Conservation (phyloP, 2,113 vertebrate genomes). For the Zosterops borbonicus region DNA sequence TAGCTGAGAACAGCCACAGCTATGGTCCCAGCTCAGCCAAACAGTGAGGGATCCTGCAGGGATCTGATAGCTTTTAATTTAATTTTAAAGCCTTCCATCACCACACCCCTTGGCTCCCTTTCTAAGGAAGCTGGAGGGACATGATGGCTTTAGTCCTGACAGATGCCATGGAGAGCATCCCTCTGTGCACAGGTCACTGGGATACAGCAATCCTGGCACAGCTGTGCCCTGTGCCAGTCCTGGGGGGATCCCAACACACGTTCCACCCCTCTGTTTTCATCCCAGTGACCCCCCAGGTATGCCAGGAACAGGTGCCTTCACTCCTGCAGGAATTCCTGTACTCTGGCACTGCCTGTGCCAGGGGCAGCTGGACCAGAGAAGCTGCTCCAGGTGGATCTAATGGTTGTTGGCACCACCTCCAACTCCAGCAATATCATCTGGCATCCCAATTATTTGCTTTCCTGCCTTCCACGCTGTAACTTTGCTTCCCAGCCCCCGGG, state of each 20-base stretch:
- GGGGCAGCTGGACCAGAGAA: conserved; percentile 6
- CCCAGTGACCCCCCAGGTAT: conserved; percentile 28
- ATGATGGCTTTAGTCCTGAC: not conserved
- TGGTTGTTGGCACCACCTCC: conserved; percentile 2
- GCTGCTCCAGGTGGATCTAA: conserved; percentile 28
- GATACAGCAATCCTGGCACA: not conserved
- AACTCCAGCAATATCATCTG: not conserved
- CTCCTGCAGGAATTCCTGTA: not conserved
- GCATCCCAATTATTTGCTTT: conserved; percentile 9
- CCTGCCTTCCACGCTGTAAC: not conserved
- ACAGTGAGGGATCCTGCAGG: not conserved
- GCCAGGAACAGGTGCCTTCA: conserved; percentile 44
- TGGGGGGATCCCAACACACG: not conserved
- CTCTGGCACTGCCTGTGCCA: conserved; percentile 2
- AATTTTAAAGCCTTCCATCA: not conserved
- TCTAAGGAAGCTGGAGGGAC: not conserved
- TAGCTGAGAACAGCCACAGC: not conserved
- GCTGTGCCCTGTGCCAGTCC: not conserved
- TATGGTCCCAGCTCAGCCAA: not conserved
- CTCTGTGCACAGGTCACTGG: not conserved
- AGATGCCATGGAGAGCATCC: not conserved
- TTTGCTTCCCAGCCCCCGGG: not conserved
- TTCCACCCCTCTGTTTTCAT: conserved; percentile 25
- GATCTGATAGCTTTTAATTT: not conserved
- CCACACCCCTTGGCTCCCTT: not conserved